Evolutionary conservation across 2,113 vertebrate species (phyloP).

Genomic region (Phalacrocorax brasilianus): DNA sequence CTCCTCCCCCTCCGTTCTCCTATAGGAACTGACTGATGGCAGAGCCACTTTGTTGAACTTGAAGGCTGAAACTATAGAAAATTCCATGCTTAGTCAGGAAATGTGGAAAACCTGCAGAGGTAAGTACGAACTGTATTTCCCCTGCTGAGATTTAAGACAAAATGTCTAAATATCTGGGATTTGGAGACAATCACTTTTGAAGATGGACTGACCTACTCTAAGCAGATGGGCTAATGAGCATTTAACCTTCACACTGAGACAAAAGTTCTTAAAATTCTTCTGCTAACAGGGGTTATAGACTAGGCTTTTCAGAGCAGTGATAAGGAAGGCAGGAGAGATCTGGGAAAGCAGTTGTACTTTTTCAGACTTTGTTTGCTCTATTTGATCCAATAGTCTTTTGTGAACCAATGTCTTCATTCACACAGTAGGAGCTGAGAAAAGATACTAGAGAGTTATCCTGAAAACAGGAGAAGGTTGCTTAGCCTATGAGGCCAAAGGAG

Average conservation of each 20-base stretch:
- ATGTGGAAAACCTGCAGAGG: not conserved
- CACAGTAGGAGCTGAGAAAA: not conserved
- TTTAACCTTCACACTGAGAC: not conserved
- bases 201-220: not conserved
- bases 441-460: not conserved
- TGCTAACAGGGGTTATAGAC: not conserved
- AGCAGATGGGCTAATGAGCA: not conserved
- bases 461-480: not conserved
- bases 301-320: fast-evolving
- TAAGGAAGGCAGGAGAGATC: not conserved
- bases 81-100: conserved; percentile 18
- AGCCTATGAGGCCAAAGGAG: not conserved
- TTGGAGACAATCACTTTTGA: not conserved
- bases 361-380: not conserved
- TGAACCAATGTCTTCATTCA: not conserved
- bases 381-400: not conserved
- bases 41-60: not conserved
- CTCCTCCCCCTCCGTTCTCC: conserved; percentile 2
- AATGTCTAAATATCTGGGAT: not conserved
- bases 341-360: not conserved
- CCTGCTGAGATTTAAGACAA: not conserved
- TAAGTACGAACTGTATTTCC: not conserved
- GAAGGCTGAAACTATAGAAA: not conserved
- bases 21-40: conserved; percentile 2
- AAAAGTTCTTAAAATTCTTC: not conserved